Conservation (phyloP, 2,113 vertebrate genomes). For the Clarias macrocephalus region DNA sequence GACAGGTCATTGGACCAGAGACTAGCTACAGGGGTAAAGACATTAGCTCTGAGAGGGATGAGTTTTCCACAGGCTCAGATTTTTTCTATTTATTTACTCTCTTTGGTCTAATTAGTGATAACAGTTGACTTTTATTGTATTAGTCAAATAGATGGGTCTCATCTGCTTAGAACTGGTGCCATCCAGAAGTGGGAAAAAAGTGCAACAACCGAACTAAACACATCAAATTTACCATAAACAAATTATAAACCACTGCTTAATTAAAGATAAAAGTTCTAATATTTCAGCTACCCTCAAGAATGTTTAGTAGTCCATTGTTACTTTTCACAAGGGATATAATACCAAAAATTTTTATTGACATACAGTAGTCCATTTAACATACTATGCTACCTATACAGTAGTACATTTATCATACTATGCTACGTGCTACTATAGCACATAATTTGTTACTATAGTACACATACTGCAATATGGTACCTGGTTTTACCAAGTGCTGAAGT, state of each 20-base stretch:
- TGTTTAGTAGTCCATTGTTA: too few species aligned
- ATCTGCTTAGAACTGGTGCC: neutral
- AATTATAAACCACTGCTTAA: neutral
- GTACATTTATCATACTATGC: too few species aligned
- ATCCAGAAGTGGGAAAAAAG: neutral
- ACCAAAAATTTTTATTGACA: too few species aligned
- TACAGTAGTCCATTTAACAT: too few species aligned
- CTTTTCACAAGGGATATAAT: too few species aligned
- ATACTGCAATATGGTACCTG: too few species aligned
- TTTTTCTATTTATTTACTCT: neutral
- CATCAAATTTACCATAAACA: neutral
- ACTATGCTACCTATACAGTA: too few species aligned
- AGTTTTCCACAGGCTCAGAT: neutral
- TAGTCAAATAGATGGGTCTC: neutral
- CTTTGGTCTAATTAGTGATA: neutral
- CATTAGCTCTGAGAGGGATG: neutral
- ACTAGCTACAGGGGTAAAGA: neutral
- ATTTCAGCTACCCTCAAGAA: too few species aligned
- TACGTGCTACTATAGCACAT: too few species aligned
- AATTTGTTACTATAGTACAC: too few species aligned
- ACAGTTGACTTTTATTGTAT: neutral
- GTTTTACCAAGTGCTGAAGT: too few species aligned
- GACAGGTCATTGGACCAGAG: neutral
- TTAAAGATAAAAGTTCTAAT: neutral
- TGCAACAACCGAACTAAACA: neutral